Percentiles rank a stretch among this genome's conserved stretches.
Conservation (phyloP, 2,113 vertebrate species). For the Takifugu flavidus region DNA sequence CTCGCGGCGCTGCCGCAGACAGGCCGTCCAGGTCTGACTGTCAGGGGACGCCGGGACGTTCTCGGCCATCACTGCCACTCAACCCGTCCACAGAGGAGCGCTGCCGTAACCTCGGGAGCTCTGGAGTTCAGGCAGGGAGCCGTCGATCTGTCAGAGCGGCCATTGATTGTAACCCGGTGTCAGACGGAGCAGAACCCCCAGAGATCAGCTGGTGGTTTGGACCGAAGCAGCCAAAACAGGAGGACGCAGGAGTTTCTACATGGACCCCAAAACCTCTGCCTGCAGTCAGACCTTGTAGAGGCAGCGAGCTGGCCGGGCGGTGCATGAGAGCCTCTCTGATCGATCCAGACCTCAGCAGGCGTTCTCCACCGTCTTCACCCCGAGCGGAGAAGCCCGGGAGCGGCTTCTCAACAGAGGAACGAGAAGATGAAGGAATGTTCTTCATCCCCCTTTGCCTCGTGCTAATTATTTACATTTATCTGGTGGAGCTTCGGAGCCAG, state of each 20-base stretch:
- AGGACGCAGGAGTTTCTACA: neutral
- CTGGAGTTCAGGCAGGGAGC: slow-evolving; percentile 47
- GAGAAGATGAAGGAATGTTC: slow-evolving; percentile 28
- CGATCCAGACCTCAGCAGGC: slow-evolving; percentile 63
- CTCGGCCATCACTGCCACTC: slow-evolving; percentile 68
- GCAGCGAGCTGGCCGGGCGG: neutral
- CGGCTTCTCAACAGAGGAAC: slow-evolving; percentile 35
- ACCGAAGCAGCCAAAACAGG: neutral
- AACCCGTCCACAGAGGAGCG: slow-evolving; percentile 37
- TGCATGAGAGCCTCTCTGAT: slow-evolving; percentile 60
- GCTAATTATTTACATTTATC: slow-evolving; percentile 58
- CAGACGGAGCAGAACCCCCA: slow-evolving; percentile 44
- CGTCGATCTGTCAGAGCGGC: too few relatives aligned
- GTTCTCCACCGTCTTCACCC: slow-evolving; percentile 51
- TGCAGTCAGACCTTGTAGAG: neutral
- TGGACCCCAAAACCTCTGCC: too few relatives aligned
- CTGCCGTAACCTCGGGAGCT: slow-evolving; percentile 31
- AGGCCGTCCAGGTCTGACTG: slow-evolving; percentile 51
- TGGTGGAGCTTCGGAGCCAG: neutral
- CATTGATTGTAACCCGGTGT: slow-evolving; percentile 45
- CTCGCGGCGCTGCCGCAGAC: slow-evolving; percentile 21
- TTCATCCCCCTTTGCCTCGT: slow-evolving; percentile 17
- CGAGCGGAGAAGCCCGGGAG: too few relatives aligned
- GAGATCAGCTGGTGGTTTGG: slow-evolving; percentile 31
- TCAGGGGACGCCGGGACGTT: slow-evolving; percentile 67